Percentiles rank a stretch among this genome's conserved stretches.
Evolutionary conservation across 1,140 invertebrate species (phyloP).

Genomic region (Muscidifurax raptorellus): DNA sequence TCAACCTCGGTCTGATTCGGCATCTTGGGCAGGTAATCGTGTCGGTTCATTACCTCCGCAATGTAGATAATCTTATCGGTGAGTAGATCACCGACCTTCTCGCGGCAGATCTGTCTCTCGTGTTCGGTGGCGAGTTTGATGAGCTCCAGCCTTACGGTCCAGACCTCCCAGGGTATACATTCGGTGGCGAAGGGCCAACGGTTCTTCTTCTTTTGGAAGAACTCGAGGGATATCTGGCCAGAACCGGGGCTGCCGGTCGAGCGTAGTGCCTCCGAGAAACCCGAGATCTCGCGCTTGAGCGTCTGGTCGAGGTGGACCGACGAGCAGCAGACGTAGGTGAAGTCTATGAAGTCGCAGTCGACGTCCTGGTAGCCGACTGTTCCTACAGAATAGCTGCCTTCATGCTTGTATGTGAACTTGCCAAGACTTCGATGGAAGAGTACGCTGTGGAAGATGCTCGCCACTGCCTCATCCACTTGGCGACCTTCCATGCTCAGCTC

Average conservation of each 20-base stretch:
- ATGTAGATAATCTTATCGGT: conserved; percentile 96
- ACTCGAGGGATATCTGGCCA: conserved; percentile 95
- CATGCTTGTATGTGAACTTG: conserved; percentile 96
- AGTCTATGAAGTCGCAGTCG: conserved; percentile 97
- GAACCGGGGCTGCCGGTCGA: conserved; percentile 83
- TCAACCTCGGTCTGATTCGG: conserved; percentile 94
- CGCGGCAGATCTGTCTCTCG: conserved; percentile 90
- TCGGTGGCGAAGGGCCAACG: conserved; percentile 92
- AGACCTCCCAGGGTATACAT: conserved; percentile 97
- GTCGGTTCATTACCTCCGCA: conserved; percentile 94
- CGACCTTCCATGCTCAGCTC: conserved; percentile 93
- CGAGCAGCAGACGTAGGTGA: conserved; percentile 96
- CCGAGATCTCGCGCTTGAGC: conserved; percentile 87
- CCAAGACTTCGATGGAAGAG: conserved; percentile 95
- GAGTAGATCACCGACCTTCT: conserved; percentile 93
- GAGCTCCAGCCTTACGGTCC: conserved; percentile 94
- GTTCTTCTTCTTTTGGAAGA: conserved; percentile 93
- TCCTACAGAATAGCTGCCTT: conserved; percentile 95
- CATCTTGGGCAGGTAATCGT: conserved; percentile 97
- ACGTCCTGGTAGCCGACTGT: conserved; percentile 96
- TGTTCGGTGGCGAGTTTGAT: conserved; percentile 91
- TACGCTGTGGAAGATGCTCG: conserved; percentile 95
- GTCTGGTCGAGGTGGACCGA: conserved; percentile 85
- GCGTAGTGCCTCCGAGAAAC: conserved; percentile 90
- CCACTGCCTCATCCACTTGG: conserved; percentile 95